These are phyloP conservation scores for Pseudachorutes palmiensis DNA, from an alignment of 1,140 invertebrate genomes.

Conservation along the genomic window DNA sequence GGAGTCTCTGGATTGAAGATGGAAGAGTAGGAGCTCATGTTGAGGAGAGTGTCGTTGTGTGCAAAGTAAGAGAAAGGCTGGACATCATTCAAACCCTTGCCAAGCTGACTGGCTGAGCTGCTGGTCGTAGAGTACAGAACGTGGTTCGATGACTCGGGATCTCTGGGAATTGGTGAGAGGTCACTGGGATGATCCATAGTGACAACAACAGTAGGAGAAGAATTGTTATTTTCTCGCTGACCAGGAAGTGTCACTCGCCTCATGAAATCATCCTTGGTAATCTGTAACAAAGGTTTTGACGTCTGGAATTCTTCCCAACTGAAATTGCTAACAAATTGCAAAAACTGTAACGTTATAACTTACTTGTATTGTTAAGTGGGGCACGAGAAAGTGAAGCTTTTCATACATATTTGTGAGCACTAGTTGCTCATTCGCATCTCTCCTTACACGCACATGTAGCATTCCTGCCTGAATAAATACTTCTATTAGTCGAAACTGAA, in stretches of 20 bases:
- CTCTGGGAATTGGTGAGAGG: neutral
- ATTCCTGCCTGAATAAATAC: constrained; percentile 46
- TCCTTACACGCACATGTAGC: constrained; percentile 53
- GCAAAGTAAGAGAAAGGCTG: no score
- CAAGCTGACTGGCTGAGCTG: neutral
- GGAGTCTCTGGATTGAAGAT: neutral
- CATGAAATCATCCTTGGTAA: constrained; percentile 35
- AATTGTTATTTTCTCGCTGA: neutral
- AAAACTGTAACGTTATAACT: neutral
- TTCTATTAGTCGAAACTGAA: constrained; percentile 24
- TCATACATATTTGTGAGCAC: constrained; percentile 34
- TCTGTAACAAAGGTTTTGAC: no score
- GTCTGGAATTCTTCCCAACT: neutral
- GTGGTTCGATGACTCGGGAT: neutral
- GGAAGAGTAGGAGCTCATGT: neutral
- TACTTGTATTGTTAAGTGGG: constrained; percentile 36
- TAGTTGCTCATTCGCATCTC: constrained; percentile 53
- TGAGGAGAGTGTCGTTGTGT: neutral
- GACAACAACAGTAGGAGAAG: neutral
- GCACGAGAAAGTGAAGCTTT: constrained; percentile 28
- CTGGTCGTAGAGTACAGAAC: neutral
- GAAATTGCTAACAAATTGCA: neutral
- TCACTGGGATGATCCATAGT: neutral
- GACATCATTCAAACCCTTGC: neutral
- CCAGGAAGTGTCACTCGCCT: neutral